These are phyloP conservation scores for Dendrocopos noguchii DNA, from an alignment of 2,113 vertebrate genomes.

Conservation along the genomic window DNA sequence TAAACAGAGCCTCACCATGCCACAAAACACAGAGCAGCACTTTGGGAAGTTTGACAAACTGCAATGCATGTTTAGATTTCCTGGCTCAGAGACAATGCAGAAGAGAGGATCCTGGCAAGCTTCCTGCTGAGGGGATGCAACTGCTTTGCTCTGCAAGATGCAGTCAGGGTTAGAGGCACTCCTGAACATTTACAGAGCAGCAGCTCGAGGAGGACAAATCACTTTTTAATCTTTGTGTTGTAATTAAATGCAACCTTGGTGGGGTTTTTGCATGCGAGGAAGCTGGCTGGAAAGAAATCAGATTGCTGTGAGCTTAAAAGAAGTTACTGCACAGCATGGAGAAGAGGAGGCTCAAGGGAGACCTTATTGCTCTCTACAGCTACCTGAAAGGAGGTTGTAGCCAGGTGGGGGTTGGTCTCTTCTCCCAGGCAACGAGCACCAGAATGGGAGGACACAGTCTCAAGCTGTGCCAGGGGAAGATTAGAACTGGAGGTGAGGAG, in stretches of 20 bases:
- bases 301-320: neutral
- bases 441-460: too few relatives aligned
- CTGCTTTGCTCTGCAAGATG: constrained; percentile 17
- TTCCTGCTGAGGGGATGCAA: constrained; percentile 52
- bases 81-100: constrained; percentile 63
- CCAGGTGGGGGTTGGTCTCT: too few relatives aligned
- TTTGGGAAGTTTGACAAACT: constrained; percentile 72
- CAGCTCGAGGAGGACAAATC: constrained; percentile 22
- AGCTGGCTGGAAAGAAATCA: neutral
- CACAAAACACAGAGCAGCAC: constrained; percentile 67
- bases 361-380: too few relatives aligned
- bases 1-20: constrained; percentile 30
- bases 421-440: too few relatives aligned
- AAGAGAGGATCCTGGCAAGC: constrained; percentile 60
- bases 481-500: too few relatives aligned
- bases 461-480: too few relatives aligned
- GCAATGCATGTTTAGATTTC: constrained; percentile 72
- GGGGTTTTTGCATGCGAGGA: constrained; percentile 5
- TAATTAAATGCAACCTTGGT: constrained; percentile 28
- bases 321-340: neutral
- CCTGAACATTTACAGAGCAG: constrained; percentile 47
- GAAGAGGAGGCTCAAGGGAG: too few relatives aligned
- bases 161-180: constrained; percentile 37
- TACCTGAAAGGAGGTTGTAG: too few relatives aligned
- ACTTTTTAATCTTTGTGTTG: constrained; percentile 37